phyloP scores from a whole-genome alignment of 2,113 vertebrate species.

The Hyperopisus bebe region DNA sequence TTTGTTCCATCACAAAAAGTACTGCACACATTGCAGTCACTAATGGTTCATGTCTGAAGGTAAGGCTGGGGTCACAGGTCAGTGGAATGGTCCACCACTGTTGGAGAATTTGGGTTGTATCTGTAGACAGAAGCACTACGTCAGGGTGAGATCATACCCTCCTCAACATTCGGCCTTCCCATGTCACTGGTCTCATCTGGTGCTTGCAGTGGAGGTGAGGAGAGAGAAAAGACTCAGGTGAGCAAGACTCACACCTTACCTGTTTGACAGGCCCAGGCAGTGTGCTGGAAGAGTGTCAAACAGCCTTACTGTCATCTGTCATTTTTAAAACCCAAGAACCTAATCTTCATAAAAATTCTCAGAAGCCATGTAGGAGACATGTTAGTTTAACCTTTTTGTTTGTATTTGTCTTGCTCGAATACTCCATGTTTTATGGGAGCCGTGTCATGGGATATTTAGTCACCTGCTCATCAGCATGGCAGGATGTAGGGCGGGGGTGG shows the following conservation, averaged over 20 bases:
- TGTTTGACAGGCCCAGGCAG: constrained; percentile 12
- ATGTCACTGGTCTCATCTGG: neutral
- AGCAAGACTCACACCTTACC: constrained; percentile 9
- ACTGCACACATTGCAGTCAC: neutral
- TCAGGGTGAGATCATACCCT: neutral
- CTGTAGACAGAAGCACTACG: neutral
- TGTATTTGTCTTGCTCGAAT: neutral
- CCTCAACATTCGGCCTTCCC: neutral
- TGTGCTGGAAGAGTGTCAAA: constrained; percentile 8
- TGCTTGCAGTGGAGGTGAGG: neutral
- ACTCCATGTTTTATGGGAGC: neutral
- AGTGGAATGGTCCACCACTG: neutral
- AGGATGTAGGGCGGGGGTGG: neutral
- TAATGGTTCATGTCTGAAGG: neutral
- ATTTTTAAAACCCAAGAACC: neutral
- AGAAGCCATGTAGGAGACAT: neutral
- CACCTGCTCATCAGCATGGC: neutral
- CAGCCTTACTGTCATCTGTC: neutral
- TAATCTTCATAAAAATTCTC: neutral
- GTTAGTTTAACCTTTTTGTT: neutral
- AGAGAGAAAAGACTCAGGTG: neutral
- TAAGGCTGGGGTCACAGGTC: neutral
- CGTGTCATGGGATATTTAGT: neutral
- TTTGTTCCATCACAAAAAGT: neutral
- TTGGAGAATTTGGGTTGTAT: neutral